phyloP scores from a whole-genome alignment of 2,113 vertebrate species.

The Mustela lutreola region DNA sequence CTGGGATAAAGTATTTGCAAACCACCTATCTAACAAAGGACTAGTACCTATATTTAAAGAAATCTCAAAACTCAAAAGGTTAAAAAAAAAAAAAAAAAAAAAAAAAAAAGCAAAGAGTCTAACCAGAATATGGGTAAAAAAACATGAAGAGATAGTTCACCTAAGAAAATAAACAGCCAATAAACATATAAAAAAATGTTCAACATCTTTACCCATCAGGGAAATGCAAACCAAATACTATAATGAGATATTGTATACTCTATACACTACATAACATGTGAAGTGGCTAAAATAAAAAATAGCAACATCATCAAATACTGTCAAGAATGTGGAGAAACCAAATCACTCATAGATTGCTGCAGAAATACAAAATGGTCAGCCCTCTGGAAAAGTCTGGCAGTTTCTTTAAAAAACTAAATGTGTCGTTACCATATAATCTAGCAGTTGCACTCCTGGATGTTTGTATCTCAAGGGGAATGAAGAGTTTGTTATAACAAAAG shows the following conservation, averaged over 20 bases:
- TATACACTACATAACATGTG: not conserved
- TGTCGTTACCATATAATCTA: not conserved
- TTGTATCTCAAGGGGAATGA: not conserved
- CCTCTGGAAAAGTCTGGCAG: not conserved
- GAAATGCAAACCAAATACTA: slow-evolving; percentile 10
- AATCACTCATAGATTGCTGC: not conserved
- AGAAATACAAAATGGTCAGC: not conserved
- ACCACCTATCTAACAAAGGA: not conserved
- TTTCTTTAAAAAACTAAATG: not conserved
- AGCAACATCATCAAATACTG: not conserved
- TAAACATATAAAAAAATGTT: not conserved
- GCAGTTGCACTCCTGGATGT: not conserved
- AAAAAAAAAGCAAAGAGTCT: not conserved
- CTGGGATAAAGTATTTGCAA: not conserved
- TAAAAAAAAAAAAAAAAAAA: too few relatives aligned
- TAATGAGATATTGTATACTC: not conserved
- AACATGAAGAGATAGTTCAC: not conserved
- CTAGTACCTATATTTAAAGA: not conserved
- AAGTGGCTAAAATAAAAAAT: not conserved
- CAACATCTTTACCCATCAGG: not conserved
- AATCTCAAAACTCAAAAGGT: not conserved
- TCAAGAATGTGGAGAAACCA: not conserved
- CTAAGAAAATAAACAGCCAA: not conserved
- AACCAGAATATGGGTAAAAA: not conserved
- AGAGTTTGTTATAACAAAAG: slow-evolving; percentile 2